These are phyloP conservation scores for Sebastes iracundus DNA, from an alignment of 2,797 vertebrate species.

Conservation along the genomic window DNA sequence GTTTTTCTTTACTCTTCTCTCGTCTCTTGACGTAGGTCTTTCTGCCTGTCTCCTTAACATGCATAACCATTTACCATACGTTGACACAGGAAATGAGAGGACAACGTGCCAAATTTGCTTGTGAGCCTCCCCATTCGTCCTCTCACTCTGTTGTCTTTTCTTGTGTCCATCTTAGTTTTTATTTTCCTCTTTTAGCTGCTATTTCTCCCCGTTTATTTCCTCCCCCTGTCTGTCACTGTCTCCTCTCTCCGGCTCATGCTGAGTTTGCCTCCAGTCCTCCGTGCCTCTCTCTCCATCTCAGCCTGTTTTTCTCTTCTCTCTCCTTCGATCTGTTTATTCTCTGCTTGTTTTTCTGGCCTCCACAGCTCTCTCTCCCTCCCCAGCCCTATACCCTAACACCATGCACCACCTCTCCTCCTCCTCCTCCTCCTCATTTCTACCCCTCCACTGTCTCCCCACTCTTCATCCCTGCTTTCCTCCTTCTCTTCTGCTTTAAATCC, in stretches of 20 bases:
- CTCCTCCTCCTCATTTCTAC: neutral
- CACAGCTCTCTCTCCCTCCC: constrained; percentile 26
- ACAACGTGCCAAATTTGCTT: neutral
- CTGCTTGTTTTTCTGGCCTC: constrained; percentile 72
- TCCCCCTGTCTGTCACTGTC: constrained; percentile 41
- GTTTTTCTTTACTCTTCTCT: neutral
- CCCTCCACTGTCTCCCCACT: neutral
- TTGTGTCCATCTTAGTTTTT: neutral
- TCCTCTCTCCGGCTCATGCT: constrained; percentile 52
- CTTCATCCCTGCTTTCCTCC: neutral
- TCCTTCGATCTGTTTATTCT: constrained; percentile 75
- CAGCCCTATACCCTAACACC: neutral
- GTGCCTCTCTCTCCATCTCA: constrained; percentile 47
- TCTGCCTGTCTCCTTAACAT: neutral
- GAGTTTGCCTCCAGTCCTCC: constrained; percentile 62
- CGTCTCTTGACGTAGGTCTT: neutral
- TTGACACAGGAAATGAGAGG: neutral
- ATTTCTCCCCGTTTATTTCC: constrained; percentile 19
- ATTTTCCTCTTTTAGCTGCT: neutral
- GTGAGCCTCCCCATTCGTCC: neutral
- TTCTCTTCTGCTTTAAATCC: neutral
- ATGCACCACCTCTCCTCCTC: neutral
- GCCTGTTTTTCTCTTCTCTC: constrained; percentile 63
- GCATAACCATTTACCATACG: neutral
- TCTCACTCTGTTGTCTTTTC: neutral